Evolutionary conservation across 2,888 invertebrate species (phyloP).

Genomic region (Rhamphomyia laevipes): DNA sequence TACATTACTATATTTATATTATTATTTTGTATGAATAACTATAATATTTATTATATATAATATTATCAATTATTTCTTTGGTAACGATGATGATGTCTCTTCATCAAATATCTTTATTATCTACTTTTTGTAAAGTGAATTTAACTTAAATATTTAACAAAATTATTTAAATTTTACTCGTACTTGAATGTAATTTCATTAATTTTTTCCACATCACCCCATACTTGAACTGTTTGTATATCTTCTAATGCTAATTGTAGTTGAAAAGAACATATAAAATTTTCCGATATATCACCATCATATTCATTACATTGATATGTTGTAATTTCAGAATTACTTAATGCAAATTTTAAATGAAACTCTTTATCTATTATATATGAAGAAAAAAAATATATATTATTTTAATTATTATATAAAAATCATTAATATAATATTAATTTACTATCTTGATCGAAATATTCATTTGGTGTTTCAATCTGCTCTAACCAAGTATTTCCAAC

Average conservation of each 20-base stretch:
- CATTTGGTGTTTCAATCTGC: background rate
- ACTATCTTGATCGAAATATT: background rate
- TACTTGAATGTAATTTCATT: constrained; percentile 26
- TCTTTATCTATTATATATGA: constrained; percentile 30
- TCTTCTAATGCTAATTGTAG: constrained; percentile 24
- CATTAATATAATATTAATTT: no score
- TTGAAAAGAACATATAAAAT: constrained; percentile 25
- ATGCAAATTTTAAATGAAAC: constrained; percentile 30
- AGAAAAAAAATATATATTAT: no score
- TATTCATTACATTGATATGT: constrained; percentile 22
- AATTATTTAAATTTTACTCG: constrained; percentile 10
- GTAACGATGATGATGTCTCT: no score
- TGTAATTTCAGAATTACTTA: constrained; percentile 20
- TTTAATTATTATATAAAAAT: no score
- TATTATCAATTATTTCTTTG: no score
- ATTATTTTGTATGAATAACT: no score
- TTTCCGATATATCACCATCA: constrained; percentile 13
- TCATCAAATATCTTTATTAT: no score
- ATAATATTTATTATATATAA: no score
- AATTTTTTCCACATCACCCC: constrained; percentile 34
- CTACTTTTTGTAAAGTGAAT: no score
- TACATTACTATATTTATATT: no score
- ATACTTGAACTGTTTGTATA: constrained; percentile 32
- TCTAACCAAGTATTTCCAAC: background rate
- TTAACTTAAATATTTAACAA: no score